Percentiles rank a stretch among this genome's conserved stretches.
These are phyloP conservation scores for Lophotis ruficrista DNA, from an alignment of 2,113 vertebrate genomes.

Conservation along the genomic window DNA sequence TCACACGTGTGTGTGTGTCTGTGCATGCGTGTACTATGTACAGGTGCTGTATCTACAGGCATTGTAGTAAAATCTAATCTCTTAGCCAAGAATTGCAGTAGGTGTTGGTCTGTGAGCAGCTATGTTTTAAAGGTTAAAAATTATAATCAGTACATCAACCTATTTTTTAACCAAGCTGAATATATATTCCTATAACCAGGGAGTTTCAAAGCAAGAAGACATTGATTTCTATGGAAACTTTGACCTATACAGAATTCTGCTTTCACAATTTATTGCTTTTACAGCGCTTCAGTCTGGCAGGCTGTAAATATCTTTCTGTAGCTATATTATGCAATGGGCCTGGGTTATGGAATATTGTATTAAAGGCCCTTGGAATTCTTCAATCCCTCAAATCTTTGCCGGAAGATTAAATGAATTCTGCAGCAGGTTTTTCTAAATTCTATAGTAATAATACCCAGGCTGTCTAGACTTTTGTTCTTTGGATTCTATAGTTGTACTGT, in stretches of 20 bases:
- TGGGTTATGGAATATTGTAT: constrained; percentile 52
- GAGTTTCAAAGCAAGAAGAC: background rate
- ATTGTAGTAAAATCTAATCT: background rate
- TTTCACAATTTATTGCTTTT: constrained; percentile 47
- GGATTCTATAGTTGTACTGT: constrained; percentile 12
- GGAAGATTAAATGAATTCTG: constrained; percentile 55
- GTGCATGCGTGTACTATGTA: background rate
- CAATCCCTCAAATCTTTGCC: constrained; percentile 24
- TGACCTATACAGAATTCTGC: background rate
- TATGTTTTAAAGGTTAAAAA: background rate
- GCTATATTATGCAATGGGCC: background rate
- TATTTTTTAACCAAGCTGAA: background rate
- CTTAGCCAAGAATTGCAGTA: background rate
- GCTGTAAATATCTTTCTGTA: background rate
- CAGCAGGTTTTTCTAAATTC: constrained; percentile 46
- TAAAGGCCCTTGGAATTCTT: constrained; percentile 53
- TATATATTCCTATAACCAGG: background rate
- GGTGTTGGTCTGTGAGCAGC: background rate
- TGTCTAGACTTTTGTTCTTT: constrained; percentile 57
- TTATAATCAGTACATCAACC: background rate
- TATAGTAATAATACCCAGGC: background rate
- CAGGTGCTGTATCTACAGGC: background rate
- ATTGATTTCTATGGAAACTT: constrained; percentile 45
- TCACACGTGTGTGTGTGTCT: fast-evolving
- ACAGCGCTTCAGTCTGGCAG: constrained; percentile 29